Base-by-base conservation (phyloP, 1,140 invertebrate genomes). In the Bombus sibiricus region DNA sequence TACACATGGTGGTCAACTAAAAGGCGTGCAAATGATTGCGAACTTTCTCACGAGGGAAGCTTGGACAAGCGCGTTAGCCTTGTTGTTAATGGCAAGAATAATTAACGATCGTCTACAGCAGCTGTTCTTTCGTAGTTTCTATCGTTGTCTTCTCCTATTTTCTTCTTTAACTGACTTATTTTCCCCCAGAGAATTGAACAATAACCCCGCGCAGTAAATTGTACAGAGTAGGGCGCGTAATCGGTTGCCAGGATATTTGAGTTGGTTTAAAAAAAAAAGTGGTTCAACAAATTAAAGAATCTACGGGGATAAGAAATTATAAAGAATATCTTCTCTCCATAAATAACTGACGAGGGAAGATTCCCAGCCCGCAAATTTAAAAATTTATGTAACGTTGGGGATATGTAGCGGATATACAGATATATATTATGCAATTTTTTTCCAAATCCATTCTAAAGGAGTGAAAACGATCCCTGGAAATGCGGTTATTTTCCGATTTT, bases 31-130 rank as follows among this genome's bases (percentile, higher is more conserved):
- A 78, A 12, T 32, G 37, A 64, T 64, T 37, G 57, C 25, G 8
- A 41, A 62, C 28, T 64, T 78, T 78, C 76, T 78, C 76, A 41
- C 59, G 37, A 41, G 28, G 25, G 15, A 64, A 10, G 28, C 57
- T 12, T 8, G 28, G 25, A n/a, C 22, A 78, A 32, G 10, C 34
- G 37, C 12, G 57, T 64, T 64, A n/a, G 39, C 41, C 53, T 28
- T 4, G 75, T 62, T 64, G 37, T 64, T 77, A 77, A 64, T 15
- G 18, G 6, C n/a, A 64, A 64, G 53, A 78, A 78, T 59, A 78
- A 78, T 78, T 78, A 78, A 59, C n/a, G 57, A 12, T 28, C 37
- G 57, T 64, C 37, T 18, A n/a, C 18, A n/a, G 37, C 59, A 59
- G 76, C n/a, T 43, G 59, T n/a, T 78, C 57, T 39, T 39, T 77